Conservation (phyloP, 1,140 invertebrate genomes). For the Macrocentrus cingulum region DNA sequence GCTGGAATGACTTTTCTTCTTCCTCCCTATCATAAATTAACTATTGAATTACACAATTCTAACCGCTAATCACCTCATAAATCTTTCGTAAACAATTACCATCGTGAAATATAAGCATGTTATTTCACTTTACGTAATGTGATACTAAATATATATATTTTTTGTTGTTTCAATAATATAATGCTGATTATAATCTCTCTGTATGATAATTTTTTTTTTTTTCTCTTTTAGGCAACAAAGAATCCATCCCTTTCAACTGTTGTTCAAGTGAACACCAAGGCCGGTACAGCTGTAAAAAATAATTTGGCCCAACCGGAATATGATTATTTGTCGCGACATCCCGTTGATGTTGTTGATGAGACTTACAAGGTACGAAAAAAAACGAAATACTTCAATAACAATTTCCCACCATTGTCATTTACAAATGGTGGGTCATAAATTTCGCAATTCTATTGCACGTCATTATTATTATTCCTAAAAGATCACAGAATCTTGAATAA, state of each 20-base stretch:
- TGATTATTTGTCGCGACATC: constrained; percentile 79
- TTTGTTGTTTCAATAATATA: too few relatives aligned
- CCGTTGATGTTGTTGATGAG: constrained; percentile 77
- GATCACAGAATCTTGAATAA: too few relatives aligned
- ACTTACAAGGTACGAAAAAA: constrained; percentile 65
- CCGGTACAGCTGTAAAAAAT: constrained; percentile 62
- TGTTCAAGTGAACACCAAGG: constrained; percentile 40
- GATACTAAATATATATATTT: neutral
- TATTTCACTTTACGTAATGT: constrained; percentile 10
- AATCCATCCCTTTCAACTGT: constrained; percentile 41
- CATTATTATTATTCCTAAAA: too few relatives aligned
- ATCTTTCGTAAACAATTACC: constrained; percentile 8
- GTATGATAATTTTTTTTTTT: constrained; percentile 1
- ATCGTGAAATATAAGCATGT: neutral
- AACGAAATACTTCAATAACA: constrained; percentile 2
- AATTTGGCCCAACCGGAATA: constrained; percentile 79
- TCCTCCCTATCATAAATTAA: constrained; percentile 10
- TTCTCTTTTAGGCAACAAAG: constrained; percentile 28
- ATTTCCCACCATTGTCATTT: neutral
- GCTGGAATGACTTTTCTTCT: neutral
- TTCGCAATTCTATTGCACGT: too few relatives aligned
- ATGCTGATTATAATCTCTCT: neutral
- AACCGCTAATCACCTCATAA: constrained; percentile 17
- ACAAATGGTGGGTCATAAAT: neutral
- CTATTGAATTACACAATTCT: neutral